Evolutionary conservation across 1,140 invertebrate genomes (phyloP).

Genomic region (Drosophila pallidifrons): DNA sequence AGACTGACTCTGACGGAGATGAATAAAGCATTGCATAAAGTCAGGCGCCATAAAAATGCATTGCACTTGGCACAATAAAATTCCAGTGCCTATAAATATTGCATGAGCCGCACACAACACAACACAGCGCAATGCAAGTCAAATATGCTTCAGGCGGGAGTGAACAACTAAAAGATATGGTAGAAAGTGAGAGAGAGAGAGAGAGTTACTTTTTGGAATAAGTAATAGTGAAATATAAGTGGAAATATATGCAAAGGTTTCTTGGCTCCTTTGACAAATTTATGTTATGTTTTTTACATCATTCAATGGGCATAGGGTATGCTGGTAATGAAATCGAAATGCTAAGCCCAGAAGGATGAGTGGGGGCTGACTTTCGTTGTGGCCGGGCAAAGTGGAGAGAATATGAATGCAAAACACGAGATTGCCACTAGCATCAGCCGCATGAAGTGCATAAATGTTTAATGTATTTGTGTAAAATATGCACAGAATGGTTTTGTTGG

Average conservation of each 20-base stretch:
- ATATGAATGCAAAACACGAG: conserved; percentile 54
- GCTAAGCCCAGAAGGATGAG: neutral
- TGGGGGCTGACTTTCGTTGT: neutral
- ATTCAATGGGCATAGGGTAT: conserved; percentile 7
- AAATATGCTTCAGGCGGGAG: too few species aligned
- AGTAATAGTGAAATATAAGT: neutral
- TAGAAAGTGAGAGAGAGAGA: too few species aligned
- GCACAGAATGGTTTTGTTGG: conserved; percentile 8
- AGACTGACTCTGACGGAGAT: conserved; percentile 7
- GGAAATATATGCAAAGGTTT: neutral
- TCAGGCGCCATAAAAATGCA: conserved; percentile 48
- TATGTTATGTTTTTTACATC: neutral
- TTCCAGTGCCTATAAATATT: conserved; percentile 54
- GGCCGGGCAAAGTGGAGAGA: neutral
- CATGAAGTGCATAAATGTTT: conserved; percentile 49
- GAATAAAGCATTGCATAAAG: conserved; percentile 45
- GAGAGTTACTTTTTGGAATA: too few species aligned
- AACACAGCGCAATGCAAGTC: neutral
- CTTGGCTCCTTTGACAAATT: neutral
- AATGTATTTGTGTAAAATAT: conserved; percentile 40
- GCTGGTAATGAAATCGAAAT: conserved; percentile 4
- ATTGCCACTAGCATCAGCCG: conserved; percentile 34
- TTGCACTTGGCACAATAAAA: conserved; percentile 45
- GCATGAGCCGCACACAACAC: conserved; percentile 23
- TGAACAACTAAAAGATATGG: neutral